These are phyloP conservation scores for Melipona quadrifasciata DNA, from an alignment of 1,140 invertebrate species.

Conservation along the genomic window DNA sequence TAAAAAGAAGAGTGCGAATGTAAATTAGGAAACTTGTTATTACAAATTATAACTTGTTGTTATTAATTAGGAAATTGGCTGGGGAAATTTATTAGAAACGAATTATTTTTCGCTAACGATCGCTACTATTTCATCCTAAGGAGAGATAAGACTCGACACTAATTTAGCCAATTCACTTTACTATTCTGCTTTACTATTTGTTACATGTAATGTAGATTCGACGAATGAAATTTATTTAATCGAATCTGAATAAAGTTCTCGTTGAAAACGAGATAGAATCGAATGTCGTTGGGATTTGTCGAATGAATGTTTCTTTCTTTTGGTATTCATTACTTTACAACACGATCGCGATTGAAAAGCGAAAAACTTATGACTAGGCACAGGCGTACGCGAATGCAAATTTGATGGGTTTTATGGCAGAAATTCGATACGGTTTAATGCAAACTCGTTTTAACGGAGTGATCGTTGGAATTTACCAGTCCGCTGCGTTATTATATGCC, in stretches of 20 bases:
- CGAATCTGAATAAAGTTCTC: not conserved
- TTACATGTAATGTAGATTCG: not conserved
- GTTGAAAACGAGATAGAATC: not conserved
- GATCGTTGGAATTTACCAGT: conserved; percentile 19
- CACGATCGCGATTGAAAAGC: not conserved
- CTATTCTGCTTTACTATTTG: not conserved
- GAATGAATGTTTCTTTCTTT: not conserved
- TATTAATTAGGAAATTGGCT: too few relatives aligned
- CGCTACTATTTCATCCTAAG: too few relatives aligned
- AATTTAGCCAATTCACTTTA: not conserved
- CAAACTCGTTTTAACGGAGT: not conserved
- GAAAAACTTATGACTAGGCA: too few relatives aligned
- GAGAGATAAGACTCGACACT: not conserved
- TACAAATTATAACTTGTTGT: too few relatives aligned
- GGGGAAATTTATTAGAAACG: too few relatives aligned
- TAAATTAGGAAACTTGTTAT: too few relatives aligned
- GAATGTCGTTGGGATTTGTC: not conserved
- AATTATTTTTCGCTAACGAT: too few relatives aligned
- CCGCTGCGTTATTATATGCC: not conserved
- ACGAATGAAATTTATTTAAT: not conserved
- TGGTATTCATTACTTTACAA: too few relatives aligned
- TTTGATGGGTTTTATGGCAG: not conserved
- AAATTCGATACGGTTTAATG: conserved; percentile 8
- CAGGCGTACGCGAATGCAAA: conserved; percentile 4
- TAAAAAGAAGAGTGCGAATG: too few relatives aligned